Conservation (phyloP, 1,140 invertebrate species). For the Drosophila bifasciata region DNA sequence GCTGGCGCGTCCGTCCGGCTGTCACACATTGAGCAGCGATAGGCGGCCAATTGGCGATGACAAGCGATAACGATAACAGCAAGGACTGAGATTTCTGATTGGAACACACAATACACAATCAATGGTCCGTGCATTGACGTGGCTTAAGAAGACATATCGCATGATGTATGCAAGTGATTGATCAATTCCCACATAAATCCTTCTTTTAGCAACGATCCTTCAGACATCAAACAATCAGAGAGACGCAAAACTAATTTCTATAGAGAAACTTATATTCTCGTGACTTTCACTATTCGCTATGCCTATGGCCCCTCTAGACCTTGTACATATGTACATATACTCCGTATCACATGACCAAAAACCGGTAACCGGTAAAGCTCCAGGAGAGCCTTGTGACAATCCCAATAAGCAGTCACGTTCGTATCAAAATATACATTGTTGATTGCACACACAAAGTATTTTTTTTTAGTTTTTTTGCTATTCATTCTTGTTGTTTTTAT, state of each 20-base stretch:
- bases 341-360: conserved; percentile 40
- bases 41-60: conserved; percentile 26
- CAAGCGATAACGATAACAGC: conserved; percentile 30
- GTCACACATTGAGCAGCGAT: conserved; percentile 4
- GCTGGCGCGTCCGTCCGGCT: not conserved
- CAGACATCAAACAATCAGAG: not conserved
- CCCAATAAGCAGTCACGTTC: conserved; percentile 54
- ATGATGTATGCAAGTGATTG: not conserved
- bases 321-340: conserved; percentile 23
- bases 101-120: too few species aligned
- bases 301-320: conserved; percentile 15
- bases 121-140: too few species aligned
- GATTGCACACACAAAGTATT: conserved; percentile 35
- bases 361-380: conserved; percentile 30
- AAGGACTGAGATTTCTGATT: conserved; percentile 37
- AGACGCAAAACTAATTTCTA: not conserved
- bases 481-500: conserved; percentile 20
- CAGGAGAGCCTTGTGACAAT: conserved; percentile 48
- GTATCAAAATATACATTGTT: conserved; percentile 55
- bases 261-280: conserved; percentile 26
- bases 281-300: conserved; percentile 33
- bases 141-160: not conserved
- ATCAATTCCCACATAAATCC: not conserved
- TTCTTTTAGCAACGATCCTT: too few species aligned
- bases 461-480: conserved; percentile 14